Conservation (phyloP, 1,140 invertebrate genomes). For the Drosophila gunungcola region DNA sequence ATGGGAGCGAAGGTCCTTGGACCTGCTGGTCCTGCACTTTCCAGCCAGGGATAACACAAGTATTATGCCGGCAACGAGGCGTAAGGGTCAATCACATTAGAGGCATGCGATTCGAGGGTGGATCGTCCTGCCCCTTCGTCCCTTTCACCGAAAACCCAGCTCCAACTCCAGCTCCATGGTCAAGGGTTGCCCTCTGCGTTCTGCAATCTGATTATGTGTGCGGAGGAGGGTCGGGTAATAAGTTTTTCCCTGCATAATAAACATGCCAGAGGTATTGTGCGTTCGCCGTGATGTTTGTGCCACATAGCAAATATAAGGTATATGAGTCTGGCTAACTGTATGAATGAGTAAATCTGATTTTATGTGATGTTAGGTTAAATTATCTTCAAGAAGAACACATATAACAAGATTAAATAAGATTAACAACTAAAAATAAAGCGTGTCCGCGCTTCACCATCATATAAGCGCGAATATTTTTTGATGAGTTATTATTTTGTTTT, state of each 20-base stretch:
- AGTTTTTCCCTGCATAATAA: slow-evolving; percentile 57
- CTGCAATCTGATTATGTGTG: slow-evolving; percentile 72
- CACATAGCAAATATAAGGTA: slow-evolving; percentile 10
- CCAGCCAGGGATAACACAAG: slow-evolving; percentile 69
- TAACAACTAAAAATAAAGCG: neutral
- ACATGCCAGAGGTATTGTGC: slow-evolving; percentile 35
- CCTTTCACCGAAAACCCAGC: neutral
- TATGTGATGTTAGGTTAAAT: neutral
- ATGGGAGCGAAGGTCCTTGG: slow-evolving; percentile 58
- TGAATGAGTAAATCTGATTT: slow-evolving; percentile 10
- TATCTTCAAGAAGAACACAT: neutral
- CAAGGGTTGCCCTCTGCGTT: slow-evolving; percentile 58
- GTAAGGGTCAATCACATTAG: slow-evolving; percentile 83
- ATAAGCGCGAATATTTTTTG: neutral
- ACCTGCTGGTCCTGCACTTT: slow-evolving; percentile 16
- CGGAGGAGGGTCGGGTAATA: slow-evolving; percentile 57
- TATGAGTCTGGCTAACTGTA: neutral
- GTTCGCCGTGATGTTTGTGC: slow-evolving; percentile 29
- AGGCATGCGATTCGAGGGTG: slow-evolving; percentile 65
- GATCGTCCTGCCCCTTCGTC: slow-evolving; percentile 7
- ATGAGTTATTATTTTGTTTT: neutral
- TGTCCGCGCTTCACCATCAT: slow-evolving; percentile 2
- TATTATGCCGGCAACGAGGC: slow-evolving; percentile 79
- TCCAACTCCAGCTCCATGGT: slow-evolving; percentile 24
- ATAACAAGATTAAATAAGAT: too few relatives aligned